Evolutionary conservation across 1,140 invertebrate genomes (phyloP).

Genomic region (Apis florea): DNA sequence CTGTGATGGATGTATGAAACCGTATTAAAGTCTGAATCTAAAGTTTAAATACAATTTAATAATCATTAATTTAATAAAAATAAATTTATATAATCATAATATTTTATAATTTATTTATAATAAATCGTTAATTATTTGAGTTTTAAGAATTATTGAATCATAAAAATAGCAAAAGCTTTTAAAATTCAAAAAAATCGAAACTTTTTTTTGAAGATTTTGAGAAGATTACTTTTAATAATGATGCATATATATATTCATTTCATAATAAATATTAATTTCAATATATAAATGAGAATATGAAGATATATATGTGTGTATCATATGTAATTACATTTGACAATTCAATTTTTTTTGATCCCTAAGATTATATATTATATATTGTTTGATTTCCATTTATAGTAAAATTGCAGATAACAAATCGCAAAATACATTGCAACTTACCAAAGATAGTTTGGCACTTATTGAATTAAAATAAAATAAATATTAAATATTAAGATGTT

Average conservation of each 20-base stretch:
- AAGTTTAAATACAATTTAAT: too few relatives aligned
- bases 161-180: too few relatives aligned
- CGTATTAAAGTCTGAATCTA: too few relatives aligned
- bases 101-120: too few relatives aligned
- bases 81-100: too few relatives aligned
- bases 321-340: not conserved
- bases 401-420: not conserved
- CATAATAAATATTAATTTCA: not conserved
- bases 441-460: not conserved
- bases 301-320: not conserved
- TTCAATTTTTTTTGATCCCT: not conserved
- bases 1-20: too few relatives aligned
- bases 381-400: not conserved
- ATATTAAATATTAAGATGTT: not conserved
- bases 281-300: not conserved
- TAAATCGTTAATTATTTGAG: too few relatives aligned
- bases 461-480: not conserved
- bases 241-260: not conserved
- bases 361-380: not conserved
- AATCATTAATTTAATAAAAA: too few relatives aligned
- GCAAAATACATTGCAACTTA: not conserved
- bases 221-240: too few relatives aligned
- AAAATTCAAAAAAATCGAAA: too few relatives aligned
- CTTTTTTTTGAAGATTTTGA: too few relatives aligned
- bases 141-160: too few relatives aligned